These are phyloP conservation scores for Cynodonichthys magdalenae DNA, from an alignment of 2,797 vertebrate genomes.

Conservation along the genomic window DNA sequence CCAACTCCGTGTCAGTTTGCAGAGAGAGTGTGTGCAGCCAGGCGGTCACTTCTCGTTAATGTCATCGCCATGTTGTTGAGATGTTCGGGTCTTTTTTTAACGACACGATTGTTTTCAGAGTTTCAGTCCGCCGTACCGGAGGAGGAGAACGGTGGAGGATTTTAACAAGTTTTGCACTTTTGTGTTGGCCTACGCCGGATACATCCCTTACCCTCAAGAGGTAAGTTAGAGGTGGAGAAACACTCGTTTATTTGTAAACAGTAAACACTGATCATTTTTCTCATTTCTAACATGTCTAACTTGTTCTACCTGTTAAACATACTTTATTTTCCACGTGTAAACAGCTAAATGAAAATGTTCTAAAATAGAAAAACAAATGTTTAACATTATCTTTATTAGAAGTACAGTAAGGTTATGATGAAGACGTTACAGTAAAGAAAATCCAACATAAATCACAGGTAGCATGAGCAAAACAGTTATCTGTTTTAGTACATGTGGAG, in stretches of 20 bases:
- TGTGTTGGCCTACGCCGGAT: conserved; percentile 96
- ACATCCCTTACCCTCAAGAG: conserved; percentile 95
- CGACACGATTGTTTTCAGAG: conserved; percentile 61
- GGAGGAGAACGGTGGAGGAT: conserved; percentile 93
- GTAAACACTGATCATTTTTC: background rate
- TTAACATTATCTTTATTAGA: background rate
- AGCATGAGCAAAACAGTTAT: background rate
- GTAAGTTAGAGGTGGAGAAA: conserved; percentile 68
- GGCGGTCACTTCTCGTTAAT: conserved; percentile 12
- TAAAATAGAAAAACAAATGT: background rate
- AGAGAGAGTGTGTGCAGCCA: background rate
- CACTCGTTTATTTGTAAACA: background rate
- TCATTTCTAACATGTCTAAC: background rate
- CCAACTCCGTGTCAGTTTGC: background rate
- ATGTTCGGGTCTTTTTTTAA: conserved; percentile 14
- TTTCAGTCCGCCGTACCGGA: conserved; percentile 82
- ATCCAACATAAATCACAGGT: background rate
- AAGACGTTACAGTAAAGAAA: too few species aligned
- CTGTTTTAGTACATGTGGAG: conserved; percentile 15
- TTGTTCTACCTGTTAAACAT: background rate
- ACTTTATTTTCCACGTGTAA: background rate
- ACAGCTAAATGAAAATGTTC: background rate
- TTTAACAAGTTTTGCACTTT: conserved; percentile 99
- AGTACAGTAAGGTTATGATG: too few species aligned
- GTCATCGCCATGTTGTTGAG: conserved; percentile 51